These are phyloP conservation scores for Ditylenchus dipsaci DNA, from an alignment of 1,140 invertebrate species.

Conservation along the genomic window DNA sequence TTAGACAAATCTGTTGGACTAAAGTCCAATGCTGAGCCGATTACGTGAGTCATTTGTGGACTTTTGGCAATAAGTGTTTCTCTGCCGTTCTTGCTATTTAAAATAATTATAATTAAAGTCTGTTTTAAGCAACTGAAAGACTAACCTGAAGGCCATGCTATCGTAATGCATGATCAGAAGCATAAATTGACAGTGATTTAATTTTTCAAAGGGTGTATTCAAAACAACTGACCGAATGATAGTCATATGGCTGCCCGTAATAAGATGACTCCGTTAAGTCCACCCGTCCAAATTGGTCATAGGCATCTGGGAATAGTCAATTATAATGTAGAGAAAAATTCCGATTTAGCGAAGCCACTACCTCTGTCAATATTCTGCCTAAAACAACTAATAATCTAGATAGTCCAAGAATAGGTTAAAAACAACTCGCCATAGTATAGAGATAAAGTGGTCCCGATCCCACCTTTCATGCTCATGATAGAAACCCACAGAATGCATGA, in stretches of 20 bases:
- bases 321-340: constrained; percentile 1
- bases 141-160: constrained; percentile 45
- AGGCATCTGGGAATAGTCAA: constrained; percentile 39
- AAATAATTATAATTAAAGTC: not conserved
- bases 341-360: not conserved
- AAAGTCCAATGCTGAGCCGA: constrained; percentile 56
- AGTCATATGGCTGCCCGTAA: constrained; percentile 53
- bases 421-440: constrained; percentile 47
- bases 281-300: constrained; percentile 56
- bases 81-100: constrained; percentile 47
- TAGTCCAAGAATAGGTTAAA: too few relatives aligned
- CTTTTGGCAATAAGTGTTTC: constrained; percentile 53
- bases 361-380: constrained; percentile 54
- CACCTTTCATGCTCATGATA: constrained; percentile 66
- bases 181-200: constrained; percentile 7
- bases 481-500: constrained; percentile 63
- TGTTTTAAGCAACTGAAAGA: constrained; percentile 20
- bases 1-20: constrained; percentile 52
- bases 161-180: constrained; percentile 50
- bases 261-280: constrained; percentile 59
- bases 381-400: not conserved
- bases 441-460: constrained; percentile 55
- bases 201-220: not conserved
- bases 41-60: constrained; percentile 53
- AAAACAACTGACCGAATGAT: constrained; percentile 11